Conservation (phyloP, 2,113 vertebrate genomes). For the Coracopsis vasa region DNA sequence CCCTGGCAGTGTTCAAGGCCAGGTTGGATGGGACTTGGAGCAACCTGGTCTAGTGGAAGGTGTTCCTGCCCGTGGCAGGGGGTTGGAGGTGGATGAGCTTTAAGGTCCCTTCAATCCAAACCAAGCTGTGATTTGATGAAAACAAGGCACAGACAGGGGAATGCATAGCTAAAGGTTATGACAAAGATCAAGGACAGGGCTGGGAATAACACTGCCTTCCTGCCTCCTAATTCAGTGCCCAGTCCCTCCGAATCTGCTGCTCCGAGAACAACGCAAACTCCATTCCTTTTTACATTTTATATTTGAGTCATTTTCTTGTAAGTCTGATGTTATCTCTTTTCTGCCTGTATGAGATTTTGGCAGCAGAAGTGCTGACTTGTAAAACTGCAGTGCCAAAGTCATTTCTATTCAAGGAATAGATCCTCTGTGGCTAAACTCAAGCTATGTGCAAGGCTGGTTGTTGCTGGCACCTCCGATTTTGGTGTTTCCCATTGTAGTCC, state of each 20-base stretch:
- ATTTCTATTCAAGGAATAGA: not conserved
- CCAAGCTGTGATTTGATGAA: not conserved
- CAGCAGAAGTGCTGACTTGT: conserved; percentile 32
- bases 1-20: not conserved
- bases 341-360: not conserved
- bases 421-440: not conserved
- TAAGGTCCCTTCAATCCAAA: not conserved
- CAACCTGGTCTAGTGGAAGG: not conserved
- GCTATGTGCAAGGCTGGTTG: not conserved
- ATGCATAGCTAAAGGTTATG: not conserved
- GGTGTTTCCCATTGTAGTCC: not conserved
- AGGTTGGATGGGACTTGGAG: not conserved
- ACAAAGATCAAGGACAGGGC: not conserved
- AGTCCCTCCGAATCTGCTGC: not conserved
- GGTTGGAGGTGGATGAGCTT: too few species aligned
- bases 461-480: not conserved
- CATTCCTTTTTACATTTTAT: not conserved
- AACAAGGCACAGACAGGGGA: not conserved
- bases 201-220: not conserved
- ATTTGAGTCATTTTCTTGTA: conserved; percentile 27
- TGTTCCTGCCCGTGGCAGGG: too few species aligned
- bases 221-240: not conserved
- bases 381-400: not conserved
- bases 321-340: conserved; percentile 36
- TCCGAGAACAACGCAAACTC: not conserved